Base-by-base conservation (phyloP, 2,797 vertebrate species). In the Pampus argenteus region DNA sequence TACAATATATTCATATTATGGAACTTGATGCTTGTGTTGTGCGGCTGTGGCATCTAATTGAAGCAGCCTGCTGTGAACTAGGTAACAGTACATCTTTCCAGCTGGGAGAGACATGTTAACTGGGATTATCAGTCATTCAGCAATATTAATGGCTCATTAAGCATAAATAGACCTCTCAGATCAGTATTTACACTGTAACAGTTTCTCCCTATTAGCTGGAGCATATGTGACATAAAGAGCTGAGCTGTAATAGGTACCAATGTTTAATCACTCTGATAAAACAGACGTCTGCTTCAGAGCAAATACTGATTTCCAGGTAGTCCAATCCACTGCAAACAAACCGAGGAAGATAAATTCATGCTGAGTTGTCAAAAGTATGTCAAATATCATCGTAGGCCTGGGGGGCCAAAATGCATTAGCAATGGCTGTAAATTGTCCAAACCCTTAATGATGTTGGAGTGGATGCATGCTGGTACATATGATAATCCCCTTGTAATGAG, bases 401-500 rank as follows among this genome's bases (percentile, higher is more conserved):
- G 49, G 67, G 69, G 67, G 55, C 49, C 34, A 36, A 44, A 75
- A 66, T 64, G 71, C 59, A 84, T 84, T 77, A 81, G 59, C 56
- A 73, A 77, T 82, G 70, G 58, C 68, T 75, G 71, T 84, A 87
- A 94, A 89, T 83, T 51, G 67, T 81, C 70, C 79, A 82, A 91
- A 92, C 84, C 84, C 60, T 86, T 88, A 73, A 91, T 88, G 65
- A 83, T 83, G 84, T 83, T 76, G 82, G 76, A 87, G 84, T 88
- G 81, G 71, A 89, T 79, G 77, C 79, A 78, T 77, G 71, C 80
- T 88, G 90, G 88, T 77, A 90, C 79, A 85, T 84, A 71, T 81
- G 74, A 88, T 94, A 91, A 91, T 92, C 88, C 86, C 59, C 83
- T 74, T 86, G 81, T 91, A 90, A 90, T 92, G 83, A 90, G 83